Conservation (phyloP, 2,888 invertebrate genomes). For the Ceraclea dissimilis region DNA sequence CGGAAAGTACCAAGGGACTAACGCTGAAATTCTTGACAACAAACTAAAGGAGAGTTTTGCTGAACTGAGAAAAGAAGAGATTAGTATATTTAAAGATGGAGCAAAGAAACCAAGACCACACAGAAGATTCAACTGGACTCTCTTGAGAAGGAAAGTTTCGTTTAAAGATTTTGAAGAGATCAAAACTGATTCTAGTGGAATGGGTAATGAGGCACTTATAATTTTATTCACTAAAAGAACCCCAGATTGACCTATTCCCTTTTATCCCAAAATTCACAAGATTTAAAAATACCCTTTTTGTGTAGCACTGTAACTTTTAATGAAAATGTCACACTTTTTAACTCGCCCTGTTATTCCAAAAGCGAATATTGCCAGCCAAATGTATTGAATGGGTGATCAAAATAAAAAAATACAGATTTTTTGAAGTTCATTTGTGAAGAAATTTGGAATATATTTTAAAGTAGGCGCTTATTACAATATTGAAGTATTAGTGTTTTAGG, state of each 20-base stretch:
- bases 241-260: no score
- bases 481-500: no score
- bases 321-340: no score
- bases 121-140: neutral
- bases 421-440: no score
- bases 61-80: neutral
- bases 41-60: neutral
- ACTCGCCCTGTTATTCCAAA: no score
- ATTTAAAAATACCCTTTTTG: no score
- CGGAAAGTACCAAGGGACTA: conserved; percentile 11
- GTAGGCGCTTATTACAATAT: neutral
- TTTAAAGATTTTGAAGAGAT: neutral
- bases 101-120: neutral
- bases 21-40: conserved; percentile 15
- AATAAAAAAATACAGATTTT: no score
- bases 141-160: neutral
- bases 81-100: neutral
- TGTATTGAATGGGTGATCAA: no score
- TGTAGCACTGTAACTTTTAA: no score
- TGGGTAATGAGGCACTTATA: neutral
- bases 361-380: no score
- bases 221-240: no score
- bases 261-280: no score
- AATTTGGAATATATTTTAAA: neutral
- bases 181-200: neutral